Conservation (phyloP, 2,113 vertebrate species). For the Regulus satrapa region DNA sequence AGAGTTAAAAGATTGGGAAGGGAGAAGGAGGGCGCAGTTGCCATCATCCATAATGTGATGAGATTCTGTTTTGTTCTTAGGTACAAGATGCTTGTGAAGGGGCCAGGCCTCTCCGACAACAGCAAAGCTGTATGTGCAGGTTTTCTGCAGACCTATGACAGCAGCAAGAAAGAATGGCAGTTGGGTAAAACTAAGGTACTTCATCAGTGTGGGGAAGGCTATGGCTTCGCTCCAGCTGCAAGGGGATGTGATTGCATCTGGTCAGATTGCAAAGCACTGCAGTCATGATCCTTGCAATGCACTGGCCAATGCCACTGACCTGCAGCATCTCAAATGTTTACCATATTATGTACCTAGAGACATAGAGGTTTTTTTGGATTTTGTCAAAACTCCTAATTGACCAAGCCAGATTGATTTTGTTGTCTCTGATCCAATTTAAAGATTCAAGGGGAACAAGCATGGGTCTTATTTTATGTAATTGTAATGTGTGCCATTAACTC, state of each 20-base stretch:
- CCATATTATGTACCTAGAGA: background rate
- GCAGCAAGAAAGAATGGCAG: constrained; percentile 80
- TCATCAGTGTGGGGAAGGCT: background rate
- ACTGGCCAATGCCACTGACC: background rate
- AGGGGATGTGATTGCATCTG: background rate
- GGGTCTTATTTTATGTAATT: background rate
- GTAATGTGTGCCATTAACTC: background rate
- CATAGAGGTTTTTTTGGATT: background rate
- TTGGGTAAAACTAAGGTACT: constrained; percentile 89
- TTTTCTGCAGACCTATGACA: constrained; percentile 77
- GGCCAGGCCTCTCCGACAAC: constrained; percentile 45
- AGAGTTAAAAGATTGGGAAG: background rate
- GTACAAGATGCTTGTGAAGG: constrained; percentile 83
- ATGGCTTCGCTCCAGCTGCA: background rate
- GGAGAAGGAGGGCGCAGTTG: background rate
- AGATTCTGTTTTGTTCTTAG: constrained; percentile 64
- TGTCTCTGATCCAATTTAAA: background rate
- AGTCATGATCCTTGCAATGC: background rate
- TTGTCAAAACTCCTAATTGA: background rate
- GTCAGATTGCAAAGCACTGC: background rate
- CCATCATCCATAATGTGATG: background rate
- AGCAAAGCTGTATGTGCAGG: constrained; percentile 71
- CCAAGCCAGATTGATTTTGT: background rate
- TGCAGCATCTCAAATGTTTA: background rate
- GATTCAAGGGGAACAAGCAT: background rate